Evolutionary conservation across 2,888 invertebrate genomes (phyloP).

Genomic region (Heteropelma amictum): DNA sequence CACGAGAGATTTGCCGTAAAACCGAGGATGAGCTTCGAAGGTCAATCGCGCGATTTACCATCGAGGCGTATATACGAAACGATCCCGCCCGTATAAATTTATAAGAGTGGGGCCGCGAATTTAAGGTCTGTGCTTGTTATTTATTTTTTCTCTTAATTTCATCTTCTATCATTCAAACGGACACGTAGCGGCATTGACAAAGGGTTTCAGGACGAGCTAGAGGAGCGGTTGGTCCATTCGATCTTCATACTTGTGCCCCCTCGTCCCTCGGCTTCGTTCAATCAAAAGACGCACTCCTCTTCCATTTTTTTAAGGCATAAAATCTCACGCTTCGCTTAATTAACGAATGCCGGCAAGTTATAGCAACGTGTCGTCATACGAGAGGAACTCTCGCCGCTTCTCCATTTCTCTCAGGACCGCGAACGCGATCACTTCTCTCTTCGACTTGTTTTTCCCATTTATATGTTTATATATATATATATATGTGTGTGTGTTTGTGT

Average conservation of each 20-base stretch:
- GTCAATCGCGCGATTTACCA: conserved; percentile 39
- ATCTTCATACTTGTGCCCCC: conserved; percentile 47
- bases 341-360: conserved; percentile 71
- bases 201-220: conserved; percentile 37
- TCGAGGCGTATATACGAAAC: conserved; percentile 6
- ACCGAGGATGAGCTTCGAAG: conserved; percentile 18
- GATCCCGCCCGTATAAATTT: not conserved
- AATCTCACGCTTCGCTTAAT: conserved; percentile 76
- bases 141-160: not conserved
- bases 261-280: conserved; percentile 45
- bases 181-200: conserved; percentile 50
- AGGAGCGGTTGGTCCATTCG: conserved; percentile 63
- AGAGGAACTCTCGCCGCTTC: conserved; percentile 47
- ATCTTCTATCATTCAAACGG: conserved; percentile 32
- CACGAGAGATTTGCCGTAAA: not conserved
- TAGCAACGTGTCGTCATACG: conserved; percentile 21
- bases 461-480: not conserved
- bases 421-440: conserved; percentile 35
- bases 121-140: not conserved
- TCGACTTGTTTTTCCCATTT: not conserved
- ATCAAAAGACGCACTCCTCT: conserved; percentile 55
- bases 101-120: conserved; percentile 10
- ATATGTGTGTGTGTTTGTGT: not conserved
- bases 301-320: conserved; percentile 60
- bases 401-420: conserved; percentile 60